A percentile compares a stretch with the other conserved stretches of the same genome.
Evolutionary conservation across 2,888 invertebrate species (phyloP).

Genomic region (Luperina nickerlii): DNA sequence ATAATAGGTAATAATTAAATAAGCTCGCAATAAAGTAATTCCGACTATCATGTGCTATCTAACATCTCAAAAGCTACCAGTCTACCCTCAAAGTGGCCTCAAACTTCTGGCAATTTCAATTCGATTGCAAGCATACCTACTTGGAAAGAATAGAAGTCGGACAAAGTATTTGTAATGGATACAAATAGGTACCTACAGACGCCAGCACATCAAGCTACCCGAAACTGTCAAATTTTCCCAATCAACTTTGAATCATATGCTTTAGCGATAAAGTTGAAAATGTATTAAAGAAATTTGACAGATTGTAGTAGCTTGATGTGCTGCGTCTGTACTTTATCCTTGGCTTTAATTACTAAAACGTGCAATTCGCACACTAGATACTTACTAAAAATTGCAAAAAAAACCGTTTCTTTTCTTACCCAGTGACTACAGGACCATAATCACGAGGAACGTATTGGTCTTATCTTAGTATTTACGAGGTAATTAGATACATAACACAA

Average conservation of each 20-base stretch:
- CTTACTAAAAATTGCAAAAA: neutral
- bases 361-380: neutral
- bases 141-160: neutral
- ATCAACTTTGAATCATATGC: too few relatives aligned
- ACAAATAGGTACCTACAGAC: neutral
- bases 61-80: neutral
- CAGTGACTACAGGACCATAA: constrained; percentile 26
- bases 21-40: neutral
- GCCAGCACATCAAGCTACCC: too few relatives aligned
- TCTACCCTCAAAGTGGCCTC: neutral
- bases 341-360: neutral
- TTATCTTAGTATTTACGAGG: constrained; percentile 36
- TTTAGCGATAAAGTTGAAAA: too few relatives aligned
- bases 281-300: too few relatives aligned
- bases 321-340: neutral
- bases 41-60: neutral
- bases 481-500: constrained; percentile 25
- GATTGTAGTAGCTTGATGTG: too few relatives aligned
- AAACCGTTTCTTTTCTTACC: neutral
- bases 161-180: neutral
- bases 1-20: too few relatives aligned
- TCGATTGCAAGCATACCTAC: neutral
- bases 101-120: neutral
- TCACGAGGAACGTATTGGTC: constrained; percentile 21
- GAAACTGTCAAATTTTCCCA: too few relatives aligned